Evolutionary conservation across 2,113 vertebrate genomes (phyloP).

Genomic region (Xiphophorus hellerii): DNA sequence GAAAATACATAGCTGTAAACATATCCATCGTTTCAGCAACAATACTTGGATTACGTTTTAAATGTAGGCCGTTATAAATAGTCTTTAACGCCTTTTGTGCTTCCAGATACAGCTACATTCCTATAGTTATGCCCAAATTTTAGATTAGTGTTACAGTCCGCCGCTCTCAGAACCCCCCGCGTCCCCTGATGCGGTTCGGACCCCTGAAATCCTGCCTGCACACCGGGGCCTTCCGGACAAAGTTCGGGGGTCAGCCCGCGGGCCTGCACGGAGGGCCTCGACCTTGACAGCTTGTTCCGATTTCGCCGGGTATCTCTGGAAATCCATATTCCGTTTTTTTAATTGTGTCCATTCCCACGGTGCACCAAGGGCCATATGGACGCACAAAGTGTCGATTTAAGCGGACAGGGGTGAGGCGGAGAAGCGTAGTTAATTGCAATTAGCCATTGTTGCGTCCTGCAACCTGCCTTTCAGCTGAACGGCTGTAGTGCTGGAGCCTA

Average conservation of each 20-base stretch:
- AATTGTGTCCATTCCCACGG: conserved; percentile 84
- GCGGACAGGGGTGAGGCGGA: conserved; percentile 72
- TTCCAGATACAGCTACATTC: not conserved
- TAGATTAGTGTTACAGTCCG: not conserved
- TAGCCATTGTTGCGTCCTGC: conserved; percentile 81
- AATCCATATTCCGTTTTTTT: conserved; percentile 81
- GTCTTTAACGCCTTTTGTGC: not conserved
- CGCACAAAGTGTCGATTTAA: conserved; percentile 80
- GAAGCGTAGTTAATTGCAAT: conserved; percentile 82
- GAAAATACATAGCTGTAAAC: not conserved
- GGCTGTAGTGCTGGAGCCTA: conserved; percentile 60
- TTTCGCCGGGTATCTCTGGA: conserved; percentile 73
- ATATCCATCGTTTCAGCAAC: no score
- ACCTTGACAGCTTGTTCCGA: conserved; percentile 81
- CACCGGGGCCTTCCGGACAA: conserved; percentile 18
- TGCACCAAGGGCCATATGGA: conserved; percentile 77
- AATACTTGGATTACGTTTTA: not conserved
- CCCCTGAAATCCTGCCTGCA: not conserved
- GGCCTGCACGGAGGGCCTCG: conserved; percentile 45
- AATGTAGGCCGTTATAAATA: not conserved
- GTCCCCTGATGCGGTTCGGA: not conserved
- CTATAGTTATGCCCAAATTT: not conserved
- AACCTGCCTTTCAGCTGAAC: conserved; percentile 68
- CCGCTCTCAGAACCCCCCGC: not conserved
- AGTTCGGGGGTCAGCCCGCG: conserved; percentile 6